A percentile compares a stretch with the other conserved stretches of the same genome.
phyloP scores from a whole-genome alignment of 2,888 invertebrate genomes.

The Carterocephalus palaemon region DNA sequence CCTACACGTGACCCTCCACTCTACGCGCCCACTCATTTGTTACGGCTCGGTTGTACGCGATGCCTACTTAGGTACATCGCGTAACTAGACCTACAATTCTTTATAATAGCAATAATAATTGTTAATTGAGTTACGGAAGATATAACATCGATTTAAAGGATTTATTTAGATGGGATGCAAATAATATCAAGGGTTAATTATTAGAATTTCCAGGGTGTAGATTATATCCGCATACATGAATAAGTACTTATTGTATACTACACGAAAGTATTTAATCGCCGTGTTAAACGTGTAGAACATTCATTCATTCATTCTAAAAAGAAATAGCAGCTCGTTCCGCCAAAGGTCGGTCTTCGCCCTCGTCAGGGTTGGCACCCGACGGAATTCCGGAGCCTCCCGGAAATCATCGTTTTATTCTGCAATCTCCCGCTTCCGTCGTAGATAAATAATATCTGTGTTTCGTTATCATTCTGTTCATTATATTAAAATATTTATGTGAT shows the following conservation, averaged over 20 bases:
- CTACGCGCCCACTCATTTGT: constrained; percentile 19
- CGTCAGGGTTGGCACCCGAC: constrained; percentile 27
- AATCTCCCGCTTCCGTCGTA: constrained; percentile 5
- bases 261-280: too few species aligned
- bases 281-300: constrained; percentile 30
- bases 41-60: background rate
- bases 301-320: constrained; percentile 25
- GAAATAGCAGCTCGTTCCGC: constrained; percentile 22
- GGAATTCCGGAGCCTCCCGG: constrained; percentile 3
- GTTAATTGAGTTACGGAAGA: too few species aligned
- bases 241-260: too few species aligned
- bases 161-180: too few species aligned
- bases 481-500: background rate
- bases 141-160: too few species aligned
- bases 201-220: too few species aligned
- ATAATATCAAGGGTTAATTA: too few species aligned
- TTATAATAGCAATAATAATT: too few species aligned
- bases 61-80: too few species aligned
- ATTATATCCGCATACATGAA: too few species aligned
- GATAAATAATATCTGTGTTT: constrained; percentile 4
- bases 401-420: constrained; percentile 9
- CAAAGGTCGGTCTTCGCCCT: constrained; percentile 18
- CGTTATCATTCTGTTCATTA: constrained; percentile 2
- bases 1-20: too few species aligned
- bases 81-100: too few species aligned